Base-by-base conservation (phyloP, 2,113 vertebrate species). In the Brienomyrus brachyistius region DNA sequence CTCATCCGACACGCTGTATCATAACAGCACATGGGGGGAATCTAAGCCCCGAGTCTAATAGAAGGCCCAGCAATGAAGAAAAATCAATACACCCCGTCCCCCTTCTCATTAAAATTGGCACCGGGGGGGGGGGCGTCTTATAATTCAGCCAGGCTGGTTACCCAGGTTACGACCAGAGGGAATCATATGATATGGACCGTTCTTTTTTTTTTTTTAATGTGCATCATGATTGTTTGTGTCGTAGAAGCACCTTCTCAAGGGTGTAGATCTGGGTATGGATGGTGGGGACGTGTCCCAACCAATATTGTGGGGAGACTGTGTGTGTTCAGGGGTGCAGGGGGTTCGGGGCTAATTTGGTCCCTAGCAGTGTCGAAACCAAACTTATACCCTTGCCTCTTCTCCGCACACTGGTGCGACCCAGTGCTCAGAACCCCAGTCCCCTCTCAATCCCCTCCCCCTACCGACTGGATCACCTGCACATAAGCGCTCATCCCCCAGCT, bases 11-110 rank as follows among this genome's bases (percentile, higher is more conserved):
- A 87, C 74, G 84, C 48, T 86, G 48, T 74, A 86, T 90, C 84
- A 87, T 90, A 87, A 90, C 56, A 47, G 27, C 21, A 1, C 40
- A 62, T 5, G n/a, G 84, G 83, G 83, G n/a, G 21, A 74, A 10
- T 51, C 59, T 74, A 56, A 66, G 84, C 17, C 48, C 11, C 8
- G 9, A 89, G 77, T 86, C 74, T 23, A 92, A 91, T 40, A 86
- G 66, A 74, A 89, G 15, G 89, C 90, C 84, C 62, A 17, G 48
- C 86, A 80, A 56, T 77, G 77, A 90, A 43, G 51, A 90, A 56
- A 52, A 91, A 90, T 87, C 91, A 92, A 89, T 87, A 35, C 7
- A 4, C 48, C 90, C 48, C 87, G 50, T 21, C 82, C 88, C 48
- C 90, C 27, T 89, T 91, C 91, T 90, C 45, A 56, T 48, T 9